Conservation (phyloP, 1,140 invertebrate genomes). For the Leucophenga varia region DNA sequence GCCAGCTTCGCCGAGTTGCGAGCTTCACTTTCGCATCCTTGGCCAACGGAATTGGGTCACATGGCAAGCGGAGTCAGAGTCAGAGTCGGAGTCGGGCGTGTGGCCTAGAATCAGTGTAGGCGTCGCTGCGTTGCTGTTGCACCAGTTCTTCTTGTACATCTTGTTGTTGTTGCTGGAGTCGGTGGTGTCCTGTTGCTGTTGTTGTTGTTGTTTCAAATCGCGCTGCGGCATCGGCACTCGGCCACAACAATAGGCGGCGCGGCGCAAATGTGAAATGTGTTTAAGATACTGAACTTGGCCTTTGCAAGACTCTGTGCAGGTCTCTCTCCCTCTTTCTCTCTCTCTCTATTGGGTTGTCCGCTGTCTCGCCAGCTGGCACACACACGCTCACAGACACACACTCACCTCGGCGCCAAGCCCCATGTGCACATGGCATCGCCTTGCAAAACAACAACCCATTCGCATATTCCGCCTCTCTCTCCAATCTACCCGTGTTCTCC, state of each 20-base stretch:
- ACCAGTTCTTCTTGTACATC: too few species aligned
- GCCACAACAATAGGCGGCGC: constrained; percentile 36
- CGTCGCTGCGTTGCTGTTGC: constrained; percentile 3
- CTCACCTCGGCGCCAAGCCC: constrained; percentile 7
- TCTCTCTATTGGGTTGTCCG: too few species aligned
- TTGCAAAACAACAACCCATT: constrained; percentile 18
- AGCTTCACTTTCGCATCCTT: constrained; percentile 13
- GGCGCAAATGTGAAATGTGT: constrained; percentile 35
- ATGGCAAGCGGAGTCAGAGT: not conserved
- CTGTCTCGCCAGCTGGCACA: constrained; percentile 9
- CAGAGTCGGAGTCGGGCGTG: constrained; percentile 2
- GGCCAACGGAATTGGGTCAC: constrained; percentile 4
- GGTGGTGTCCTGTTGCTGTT: constrained; percentile 14
- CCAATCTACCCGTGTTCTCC: not conserved
- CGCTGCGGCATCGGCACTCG: constrained; percentile 13
- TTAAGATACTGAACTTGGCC: constrained; percentile 52
- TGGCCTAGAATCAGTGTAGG: constrained; percentile 22
- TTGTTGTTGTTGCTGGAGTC: constrained; percentile 12
- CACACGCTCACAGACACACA: constrained; percentile 2
- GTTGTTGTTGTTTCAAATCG: not conserved
- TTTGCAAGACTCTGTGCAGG: too few species aligned
- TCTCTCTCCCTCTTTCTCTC: too few species aligned
- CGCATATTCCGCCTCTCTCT: constrained; percentile 11
- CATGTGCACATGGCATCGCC: constrained; percentile 19
- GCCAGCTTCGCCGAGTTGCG: not conserved